Evolutionary conservation across 1,140 invertebrate species (phyloP).

Genomic region (Dufourea novaeangliae): DNA sequence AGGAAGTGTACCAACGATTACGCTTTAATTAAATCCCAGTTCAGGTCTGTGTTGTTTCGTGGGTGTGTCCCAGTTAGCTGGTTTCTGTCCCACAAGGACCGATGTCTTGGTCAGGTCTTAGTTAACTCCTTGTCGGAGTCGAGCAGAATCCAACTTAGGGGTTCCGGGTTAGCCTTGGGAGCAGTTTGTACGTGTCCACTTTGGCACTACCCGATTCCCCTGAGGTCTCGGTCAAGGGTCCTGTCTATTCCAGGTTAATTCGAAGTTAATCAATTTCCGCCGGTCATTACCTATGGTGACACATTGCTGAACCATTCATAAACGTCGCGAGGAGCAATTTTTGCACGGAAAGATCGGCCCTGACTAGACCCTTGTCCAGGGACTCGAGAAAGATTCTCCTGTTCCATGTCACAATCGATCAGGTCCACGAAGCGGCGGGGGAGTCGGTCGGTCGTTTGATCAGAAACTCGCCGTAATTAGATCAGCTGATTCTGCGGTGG

Average conservation of each 20-base stretch:
- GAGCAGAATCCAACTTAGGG: slow-evolving; percentile 1
- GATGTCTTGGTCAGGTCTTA: slow-evolving; percentile 11
- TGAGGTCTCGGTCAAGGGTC: background rate
- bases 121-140: slow-evolving; percentile 6
- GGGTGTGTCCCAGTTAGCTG: background rate
- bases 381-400: too few relatives aligned
- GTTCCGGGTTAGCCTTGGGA: slow-evolving; percentile 13
- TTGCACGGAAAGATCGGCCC: too few relatives aligned
- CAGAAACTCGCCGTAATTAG: slow-evolving; percentile 37
- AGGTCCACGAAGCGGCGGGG: background rate
- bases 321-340: too few relatives aligned
- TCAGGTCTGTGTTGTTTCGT: too few relatives aligned
- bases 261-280: background rate
- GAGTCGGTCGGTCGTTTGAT: background rate
- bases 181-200: slow-evolving; percentile 6
- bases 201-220: background rate
- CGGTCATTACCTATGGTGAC: too few relatives aligned
- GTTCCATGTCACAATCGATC: background rate
- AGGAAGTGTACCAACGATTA: too few relatives aligned
- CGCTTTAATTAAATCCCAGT: too few relatives aligned
- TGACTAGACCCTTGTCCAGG: too few relatives aligned
- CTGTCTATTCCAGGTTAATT: slow-evolving; percentile 24
- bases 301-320: too few relatives aligned
- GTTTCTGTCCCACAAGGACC: background rate
- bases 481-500: slow-evolving; percentile 26